Evolutionary conservation across 2,113 vertebrate species (phyloP), one percentile per base, ranked within the genome.

Genomic region (Gymnogyps californianus): DNA sequence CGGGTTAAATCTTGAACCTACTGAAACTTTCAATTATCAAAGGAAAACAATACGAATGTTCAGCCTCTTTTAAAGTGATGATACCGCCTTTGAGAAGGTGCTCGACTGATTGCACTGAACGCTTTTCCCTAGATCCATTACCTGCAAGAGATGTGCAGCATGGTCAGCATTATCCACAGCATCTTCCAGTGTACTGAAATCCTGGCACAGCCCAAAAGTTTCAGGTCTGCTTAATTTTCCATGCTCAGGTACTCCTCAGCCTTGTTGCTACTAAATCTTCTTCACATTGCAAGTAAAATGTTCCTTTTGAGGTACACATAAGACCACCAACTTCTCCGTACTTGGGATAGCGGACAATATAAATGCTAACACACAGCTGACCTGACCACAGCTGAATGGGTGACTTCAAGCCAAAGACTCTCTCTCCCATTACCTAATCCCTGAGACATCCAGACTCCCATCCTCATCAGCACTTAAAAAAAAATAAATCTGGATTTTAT

Each of bases 371-470:
- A 86, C 54, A 66, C 11, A 0, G 51, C 79, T 94, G 95, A 88
- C 79, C 92, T 70, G 80, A 86, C 90, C 52, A 32, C 59, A 82
- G 59, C 25, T 96, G 89, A 96, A 87, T 70, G 82, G 64, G 57
- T 90, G 90, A 94, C 83, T 94, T 93, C 52, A 84, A 95, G 83
- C 90, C 92, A 92, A 94, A 90, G 84, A 54, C 46, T 95, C 34
- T 69, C 67, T 88, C 85, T 95, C 88, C 72, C 94, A 94, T 97
- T 96, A 95, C 88, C 76, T 97, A 96, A 97, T 96, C 81, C 69
- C 57, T 76, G 77, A 96, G 87, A 95, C 66, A 96, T 96, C 78
- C 94, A 87, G 83, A 77, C 95, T 87, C 67, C 15, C 79, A 88
- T 94, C 46, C 66, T 91, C 92, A 95, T 54, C 85, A 81, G 46